These are phyloP conservation scores for Eupelmus urozonus DNA, from an alignment of 2,888 invertebrate species.

Conservation along the genomic window DNA sequence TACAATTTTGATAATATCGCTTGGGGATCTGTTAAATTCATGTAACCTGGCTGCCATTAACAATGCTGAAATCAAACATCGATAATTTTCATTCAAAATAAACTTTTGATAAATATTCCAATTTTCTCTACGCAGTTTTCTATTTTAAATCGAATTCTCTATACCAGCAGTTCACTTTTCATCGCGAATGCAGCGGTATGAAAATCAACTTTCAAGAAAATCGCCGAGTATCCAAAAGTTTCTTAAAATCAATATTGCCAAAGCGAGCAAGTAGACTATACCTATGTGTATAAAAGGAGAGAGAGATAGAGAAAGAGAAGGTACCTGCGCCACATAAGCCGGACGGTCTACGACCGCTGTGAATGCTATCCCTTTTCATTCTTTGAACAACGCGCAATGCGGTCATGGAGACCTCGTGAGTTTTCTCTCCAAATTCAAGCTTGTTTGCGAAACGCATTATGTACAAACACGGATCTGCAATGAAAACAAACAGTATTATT, in stretches of 20 bases:
- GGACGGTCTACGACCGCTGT: slow-evolving; percentile 96
- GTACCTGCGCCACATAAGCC: slow-evolving; percentile 98
- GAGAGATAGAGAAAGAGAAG: background rate
- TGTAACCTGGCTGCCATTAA: slow-evolving; percentile 96
- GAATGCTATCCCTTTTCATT: slow-evolving; percentile 99
- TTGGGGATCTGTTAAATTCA: slow-evolving; percentile 90
- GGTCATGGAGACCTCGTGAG: slow-evolving; percentile 96
- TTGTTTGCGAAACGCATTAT: slow-evolving; percentile 96
- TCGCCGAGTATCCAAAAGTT: too few species aligned
- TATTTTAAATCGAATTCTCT: too few species aligned
- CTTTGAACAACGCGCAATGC: slow-evolving; percentile 95
- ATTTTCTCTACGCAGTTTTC: too few species aligned
- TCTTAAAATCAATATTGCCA: too few species aligned
- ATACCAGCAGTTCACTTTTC: too few species aligned
- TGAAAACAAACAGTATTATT: slow-evolving; percentile 7
- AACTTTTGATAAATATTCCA: too few species aligned
- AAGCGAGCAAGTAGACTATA: too few species aligned
- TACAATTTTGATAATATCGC: slow-evolving; percentile 94
- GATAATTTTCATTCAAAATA: slow-evolving; percentile 10
- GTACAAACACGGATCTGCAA: slow-evolving; percentile 95
- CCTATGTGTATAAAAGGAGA: background rate
- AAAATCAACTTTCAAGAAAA: too few species aligned
- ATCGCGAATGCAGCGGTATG: too few species aligned
- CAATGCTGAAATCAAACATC: slow-evolving; percentile 82
- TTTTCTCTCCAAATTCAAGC: slow-evolving; percentile 93